These are phyloP conservation scores for Silurus meridionalis DNA, from an alignment of 2,113 vertebrate species.

Conservation along the genomic window DNA sequence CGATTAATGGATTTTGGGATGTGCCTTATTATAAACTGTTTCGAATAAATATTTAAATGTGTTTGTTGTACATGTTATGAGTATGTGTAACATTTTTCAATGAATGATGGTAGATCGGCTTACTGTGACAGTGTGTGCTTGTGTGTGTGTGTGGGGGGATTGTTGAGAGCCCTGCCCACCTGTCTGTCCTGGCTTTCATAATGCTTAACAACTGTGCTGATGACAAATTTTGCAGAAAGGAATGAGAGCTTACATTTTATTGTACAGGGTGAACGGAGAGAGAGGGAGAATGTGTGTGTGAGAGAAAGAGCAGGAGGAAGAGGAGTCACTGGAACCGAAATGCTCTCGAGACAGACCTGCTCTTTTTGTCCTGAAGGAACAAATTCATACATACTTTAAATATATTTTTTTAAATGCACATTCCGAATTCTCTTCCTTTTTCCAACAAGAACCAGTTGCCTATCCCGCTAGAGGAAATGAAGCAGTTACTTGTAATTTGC, in stretches of 20 bases:
- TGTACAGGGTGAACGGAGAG: constrained; percentile 43
- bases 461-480: background rate
- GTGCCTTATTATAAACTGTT: background rate
- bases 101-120: background rate
- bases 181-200: constrained; percentile 5
- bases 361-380: background rate
- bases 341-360: background rate
- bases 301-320: constrained; percentile 1
- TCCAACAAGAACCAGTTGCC: background rate
- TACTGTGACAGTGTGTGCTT: background rate
- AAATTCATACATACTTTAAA: background rate
- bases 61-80: background rate
- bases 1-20: background rate
- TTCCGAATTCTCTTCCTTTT: background rate
- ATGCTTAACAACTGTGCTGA: constrained; percentile 57
- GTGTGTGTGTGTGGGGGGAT: background rate
- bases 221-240: constrained; percentile 53
- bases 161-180: constrained; percentile 1
- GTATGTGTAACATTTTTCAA: constrained; percentile 4
- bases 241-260: constrained; percentile 7
- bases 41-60: background rate
- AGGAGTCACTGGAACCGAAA: background rate
- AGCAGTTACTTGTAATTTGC: background rate
- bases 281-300: constrained; percentile 16
- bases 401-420: background rate